Evolutionary conservation across 2,113 vertebrate species (phyloP).

Genomic region (Brevimyrus niger): DNA sequence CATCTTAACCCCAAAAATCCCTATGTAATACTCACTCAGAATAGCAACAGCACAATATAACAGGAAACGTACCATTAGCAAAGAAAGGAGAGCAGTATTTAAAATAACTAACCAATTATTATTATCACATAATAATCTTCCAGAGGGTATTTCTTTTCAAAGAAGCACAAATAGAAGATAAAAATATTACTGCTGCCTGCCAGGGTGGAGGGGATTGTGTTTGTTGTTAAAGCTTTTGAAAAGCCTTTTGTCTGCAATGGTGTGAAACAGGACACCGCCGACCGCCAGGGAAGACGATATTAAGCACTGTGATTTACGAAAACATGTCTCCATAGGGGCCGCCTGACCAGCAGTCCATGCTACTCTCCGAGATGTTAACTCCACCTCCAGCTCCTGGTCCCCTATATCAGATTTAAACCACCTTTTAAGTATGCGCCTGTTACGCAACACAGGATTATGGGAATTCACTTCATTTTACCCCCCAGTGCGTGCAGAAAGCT

Average conservation of each 20-base stretch:
- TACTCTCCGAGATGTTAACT: neutral
- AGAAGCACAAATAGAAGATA: neutral
- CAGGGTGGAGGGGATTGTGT: neutral
- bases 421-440: neutral
- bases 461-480: neutral
- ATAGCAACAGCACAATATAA: neutral
- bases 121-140: neutral
- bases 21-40: neutral
- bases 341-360: neutral
- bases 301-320: conserved; percentile 59
- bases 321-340: conserved; percentile 40
- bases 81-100: neutral
- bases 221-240: conserved; percentile 36
- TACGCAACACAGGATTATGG: neutral
- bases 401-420: neutral
- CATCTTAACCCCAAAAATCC: neutral
- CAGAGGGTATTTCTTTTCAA: neutral
- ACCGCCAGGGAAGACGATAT: conserved; percentile 49
- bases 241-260: conserved; percentile 39
- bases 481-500: neutral
- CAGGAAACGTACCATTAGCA: conserved; percentile 9
- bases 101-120: neutral
- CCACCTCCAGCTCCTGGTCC: neutral
- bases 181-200: neutral
- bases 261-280: conserved; percentile 60